A percentile compares a stretch with the other conserved stretches of the same genome.
phyloP scores from a whole-genome alignment of 1,140 invertebrate species.

The Aphis craccivora region DNA sequence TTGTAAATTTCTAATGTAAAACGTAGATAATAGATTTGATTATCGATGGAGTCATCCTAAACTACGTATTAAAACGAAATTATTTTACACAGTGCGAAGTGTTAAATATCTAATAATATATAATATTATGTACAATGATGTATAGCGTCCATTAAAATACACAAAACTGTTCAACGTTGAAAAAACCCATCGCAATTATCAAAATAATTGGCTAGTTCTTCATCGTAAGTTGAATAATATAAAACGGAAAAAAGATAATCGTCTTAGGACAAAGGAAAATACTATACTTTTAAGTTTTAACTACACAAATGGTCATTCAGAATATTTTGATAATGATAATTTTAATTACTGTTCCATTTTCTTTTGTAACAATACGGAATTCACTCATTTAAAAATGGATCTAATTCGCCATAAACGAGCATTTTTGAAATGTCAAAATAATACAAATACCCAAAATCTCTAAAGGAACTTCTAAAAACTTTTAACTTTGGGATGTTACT shows the following conservation, averaged over 20 bases:
- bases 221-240: neutral
- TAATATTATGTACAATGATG: neutral
- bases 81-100: neutral
- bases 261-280: neutral
- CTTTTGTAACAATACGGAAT: neutral
- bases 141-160: neutral
- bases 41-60: neutral
- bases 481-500: neutral
- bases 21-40: neutral
- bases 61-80: neutral
- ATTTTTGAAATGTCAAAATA: neutral
- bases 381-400: neutral
- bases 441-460: neutral
- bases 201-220: neutral
- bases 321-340: neutral
- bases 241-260: neutral
- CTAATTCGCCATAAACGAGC: neutral
- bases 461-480: neutral
- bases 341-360: slow-evolving; percentile 14
- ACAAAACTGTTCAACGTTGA: neutral
- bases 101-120: neutral
- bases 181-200: neutral
- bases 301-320: neutral
- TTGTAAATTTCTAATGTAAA: neutral
- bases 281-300: neutral